Conservation (phyloP, 2,797 vertebrate species). For the Jordanella pulchra region DNA sequence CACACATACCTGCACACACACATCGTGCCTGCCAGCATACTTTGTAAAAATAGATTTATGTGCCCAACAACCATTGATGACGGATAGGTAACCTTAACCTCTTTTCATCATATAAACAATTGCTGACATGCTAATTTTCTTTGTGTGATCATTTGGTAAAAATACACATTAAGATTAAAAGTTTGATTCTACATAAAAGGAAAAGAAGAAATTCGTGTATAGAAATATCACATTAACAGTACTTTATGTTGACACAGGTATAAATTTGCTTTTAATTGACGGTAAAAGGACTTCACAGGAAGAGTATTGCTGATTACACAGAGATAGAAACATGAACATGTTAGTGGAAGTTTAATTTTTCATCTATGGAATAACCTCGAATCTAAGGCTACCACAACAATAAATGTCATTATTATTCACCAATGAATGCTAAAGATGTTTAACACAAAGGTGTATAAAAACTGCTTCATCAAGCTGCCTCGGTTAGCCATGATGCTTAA, state of each 20-base stretch:
- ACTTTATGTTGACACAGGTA: not conserved
- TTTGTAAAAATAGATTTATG: constrained; percentile 79
- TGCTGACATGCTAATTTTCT: constrained; percentile 21
- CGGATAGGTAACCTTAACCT: constrained; percentile 76
- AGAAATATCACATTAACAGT: constrained; percentile 5
- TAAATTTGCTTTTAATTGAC: constrained; percentile 19
- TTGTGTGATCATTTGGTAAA: constrained; percentile 3
- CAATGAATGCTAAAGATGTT: constrained; percentile 62
- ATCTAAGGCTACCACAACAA: constrained; percentile 47
- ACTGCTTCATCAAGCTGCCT: constrained; percentile 17
- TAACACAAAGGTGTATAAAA: constrained; percentile 28
- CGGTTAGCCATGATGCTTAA: constrained; percentile 47
- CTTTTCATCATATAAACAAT: constrained; percentile 7
- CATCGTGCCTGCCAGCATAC: constrained; percentile 59
- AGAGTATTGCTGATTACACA: not conserved
- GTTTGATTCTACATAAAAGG: not conserved
- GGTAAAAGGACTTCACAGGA: not conserved
- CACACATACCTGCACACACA: constrained; percentile 14
- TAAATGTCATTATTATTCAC: constrained; percentile 73
- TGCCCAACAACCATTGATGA: constrained; percentile 70
- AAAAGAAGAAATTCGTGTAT: not conserved
- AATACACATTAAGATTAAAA: constrained; percentile 4
- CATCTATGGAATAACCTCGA: constrained; percentile 55
- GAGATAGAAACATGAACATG: not conserved
- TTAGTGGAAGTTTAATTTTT: constrained; percentile 16